Evolutionary conservation across 2,888 invertebrate genomes (phyloP).

Genomic region (Aspidiotus destructor): DNA sequence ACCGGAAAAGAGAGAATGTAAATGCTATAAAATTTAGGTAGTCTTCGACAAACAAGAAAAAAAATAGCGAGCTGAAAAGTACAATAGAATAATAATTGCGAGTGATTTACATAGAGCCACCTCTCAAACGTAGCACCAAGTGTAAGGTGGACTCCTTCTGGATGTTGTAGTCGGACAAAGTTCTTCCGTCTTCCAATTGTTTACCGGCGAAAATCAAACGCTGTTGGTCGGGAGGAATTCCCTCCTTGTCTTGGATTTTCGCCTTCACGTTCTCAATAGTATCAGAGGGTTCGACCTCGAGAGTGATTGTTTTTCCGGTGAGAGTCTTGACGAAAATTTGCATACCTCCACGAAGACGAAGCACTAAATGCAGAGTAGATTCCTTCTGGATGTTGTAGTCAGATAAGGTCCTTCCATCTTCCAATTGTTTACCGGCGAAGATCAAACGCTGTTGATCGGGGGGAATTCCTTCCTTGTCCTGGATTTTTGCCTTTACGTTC

Average conservation of each 20-base stretch:
- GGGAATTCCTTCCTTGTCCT: slow-evolving; percentile 41
- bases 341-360: slow-evolving; percentile 51
- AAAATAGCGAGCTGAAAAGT: no score
- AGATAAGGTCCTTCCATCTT: slow-evolving; percentile 50
- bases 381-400: slow-evolving; percentile 53
- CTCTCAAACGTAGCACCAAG: slow-evolving; percentile 41
- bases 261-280: slow-evolving; percentile 54
- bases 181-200: slow-evolving; percentile 53
- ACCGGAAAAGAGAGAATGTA: no score
- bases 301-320: slow-evolving; percentile 46
- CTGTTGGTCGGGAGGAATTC: slow-evolving; percentile 54
- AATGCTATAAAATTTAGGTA: no score
- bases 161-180: slow-evolving; percentile 53
- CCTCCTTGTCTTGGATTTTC: slow-evolving; percentile 51
- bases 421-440: slow-evolving; percentile 60
- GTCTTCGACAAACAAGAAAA: no score
- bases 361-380: slow-evolving; percentile 47
- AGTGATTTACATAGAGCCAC: no score
- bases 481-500: no score
- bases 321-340: slow-evolving; percentile 51
- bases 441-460: slow-evolving; percentile 56
- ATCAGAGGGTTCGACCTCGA: slow-evolving; percentile 51
- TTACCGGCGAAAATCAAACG: slow-evolving; percentile 53
- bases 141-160: slow-evolving; percentile 54
- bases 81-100: no score